Evolutionary conservation across 2,113 vertebrate species (phyloP).

Genomic region (Elephas maximus): DNA sequence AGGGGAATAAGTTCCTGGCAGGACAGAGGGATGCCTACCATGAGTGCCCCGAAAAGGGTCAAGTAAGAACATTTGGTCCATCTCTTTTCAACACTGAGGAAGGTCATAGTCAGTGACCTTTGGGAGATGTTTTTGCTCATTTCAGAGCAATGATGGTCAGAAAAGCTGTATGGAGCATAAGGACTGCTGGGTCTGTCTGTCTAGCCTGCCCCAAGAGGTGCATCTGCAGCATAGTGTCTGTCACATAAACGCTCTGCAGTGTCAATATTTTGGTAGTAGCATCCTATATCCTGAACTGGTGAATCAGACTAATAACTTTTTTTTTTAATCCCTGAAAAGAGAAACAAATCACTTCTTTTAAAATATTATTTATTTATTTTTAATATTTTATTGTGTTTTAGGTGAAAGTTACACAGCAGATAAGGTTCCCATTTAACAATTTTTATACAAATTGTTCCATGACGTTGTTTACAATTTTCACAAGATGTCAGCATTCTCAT

Average conservation of each 20-base stretch:
- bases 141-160: background rate
- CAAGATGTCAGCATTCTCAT: no score
- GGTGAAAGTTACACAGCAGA: no score
- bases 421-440: no score
- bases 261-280: background rate
- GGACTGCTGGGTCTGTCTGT: background rate
- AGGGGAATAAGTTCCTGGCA: background rate
- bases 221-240: background rate
- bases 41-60: background rate
- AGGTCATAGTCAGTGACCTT: background rate
- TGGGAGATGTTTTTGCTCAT: background rate
- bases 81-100: background rate
- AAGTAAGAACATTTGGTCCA: background rate
- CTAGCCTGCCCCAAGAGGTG: background rate
- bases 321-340: background rate
- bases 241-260: background rate
- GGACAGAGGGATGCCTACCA: background rate
- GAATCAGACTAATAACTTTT: background rate
- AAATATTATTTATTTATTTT: background rate
- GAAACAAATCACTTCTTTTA: conserved; percentile 29
- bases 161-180: accelerated
- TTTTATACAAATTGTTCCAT: no score
- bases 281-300: conserved; percentile 12
- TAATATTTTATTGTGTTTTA: no score
- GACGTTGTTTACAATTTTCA: no score